Evolutionary conservation across 2,888 invertebrate genomes (phyloP).

Genomic region (Eupithecia subfuscata): DNA sequence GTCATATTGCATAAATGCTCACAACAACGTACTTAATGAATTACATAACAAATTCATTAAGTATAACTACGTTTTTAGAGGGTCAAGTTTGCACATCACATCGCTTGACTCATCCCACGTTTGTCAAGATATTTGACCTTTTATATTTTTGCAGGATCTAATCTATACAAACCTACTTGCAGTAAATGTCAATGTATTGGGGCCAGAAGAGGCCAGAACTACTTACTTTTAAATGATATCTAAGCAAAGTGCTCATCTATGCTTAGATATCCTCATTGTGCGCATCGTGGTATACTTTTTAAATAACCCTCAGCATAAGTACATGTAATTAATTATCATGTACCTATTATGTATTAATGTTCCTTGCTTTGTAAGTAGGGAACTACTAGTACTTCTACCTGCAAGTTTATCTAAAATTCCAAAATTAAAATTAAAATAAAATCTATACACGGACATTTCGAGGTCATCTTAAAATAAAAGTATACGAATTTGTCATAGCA

Average conservation of each 20-base stretch:
- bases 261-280: not conserved
- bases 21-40: constrained; percentile 50
- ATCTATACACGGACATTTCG: not conserved
- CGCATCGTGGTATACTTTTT: no score
- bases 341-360: no score
- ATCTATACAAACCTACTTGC: constrained; percentile 5
- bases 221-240: not conserved
- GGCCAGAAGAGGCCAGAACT: not conserved
- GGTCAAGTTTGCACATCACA: constrained; percentile 50
- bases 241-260: not conserved
- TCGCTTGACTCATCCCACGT: constrained; percentile 12
- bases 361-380: no score
- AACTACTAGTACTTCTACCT: no score
- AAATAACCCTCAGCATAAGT: no score
- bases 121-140: constrained; percentile 13
- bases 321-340: no score
- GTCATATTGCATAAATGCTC: constrained; percentile 56
- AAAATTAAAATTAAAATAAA: no score
- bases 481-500: not conserved
- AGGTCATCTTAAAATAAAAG: not conserved
- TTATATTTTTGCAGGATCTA: constrained; percentile 12
- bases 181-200: constrained; percentile 5
- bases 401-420: no score
- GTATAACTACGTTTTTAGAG: constrained; percentile 40
- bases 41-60: constrained; percentile 52